A percentile compares a stretch with the other conserved stretches of the same genome.
phyloP scores from a whole-genome alignment of 2,888 invertebrate genomes.

The Ferdinandea cuprea region DNA sequence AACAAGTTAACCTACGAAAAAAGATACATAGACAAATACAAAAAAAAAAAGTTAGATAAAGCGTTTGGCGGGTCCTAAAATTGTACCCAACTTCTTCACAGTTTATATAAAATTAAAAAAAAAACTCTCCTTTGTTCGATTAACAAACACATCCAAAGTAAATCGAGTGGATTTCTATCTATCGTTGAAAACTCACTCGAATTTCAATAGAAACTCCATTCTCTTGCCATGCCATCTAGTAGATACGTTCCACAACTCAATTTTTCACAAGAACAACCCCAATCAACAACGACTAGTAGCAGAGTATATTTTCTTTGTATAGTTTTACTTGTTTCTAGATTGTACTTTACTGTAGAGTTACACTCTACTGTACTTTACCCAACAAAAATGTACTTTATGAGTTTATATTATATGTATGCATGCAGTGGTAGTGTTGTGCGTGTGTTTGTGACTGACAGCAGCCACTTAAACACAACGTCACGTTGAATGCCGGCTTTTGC shows the following conservation, averaged over 20 bases:
- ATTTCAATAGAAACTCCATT: neutral
- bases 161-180: conserved; percentile 45
- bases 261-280: conserved; percentile 27
- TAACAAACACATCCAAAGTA: conserved; percentile 31
- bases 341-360: conserved; percentile 38
- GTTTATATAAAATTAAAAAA: conserved; percentile 40
- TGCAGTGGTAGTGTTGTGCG: conserved; percentile 8
- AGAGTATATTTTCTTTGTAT: conserved; percentile 39
- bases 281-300: conserved; percentile 52
- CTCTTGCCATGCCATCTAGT: neutral
- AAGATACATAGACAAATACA: conserved; percentile 13
- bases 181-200: conserved; percentile 42
- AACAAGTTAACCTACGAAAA: conserved; percentile 57
- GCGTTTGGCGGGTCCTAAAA: conserved; percentile 49
- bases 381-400: conserved; percentile 6
- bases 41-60: conserved; percentile 9
- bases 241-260: conserved; percentile 67
- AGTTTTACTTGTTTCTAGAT: conserved; percentile 58
- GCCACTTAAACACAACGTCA: conserved; percentile 57
- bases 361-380: conserved; percentile 68
- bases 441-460: conserved; percentile 25
- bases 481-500: conserved; percentile 61
- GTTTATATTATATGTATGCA: neutral
- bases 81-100: conserved; percentile 58
- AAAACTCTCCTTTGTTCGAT: conserved; percentile 54